A percentile compares a stretch with the other conserved stretches of the same genome.
Evolutionary conservation across 2,888 invertebrate species (phyloP).

Genomic region (Ophion slaviceki): DNA sequence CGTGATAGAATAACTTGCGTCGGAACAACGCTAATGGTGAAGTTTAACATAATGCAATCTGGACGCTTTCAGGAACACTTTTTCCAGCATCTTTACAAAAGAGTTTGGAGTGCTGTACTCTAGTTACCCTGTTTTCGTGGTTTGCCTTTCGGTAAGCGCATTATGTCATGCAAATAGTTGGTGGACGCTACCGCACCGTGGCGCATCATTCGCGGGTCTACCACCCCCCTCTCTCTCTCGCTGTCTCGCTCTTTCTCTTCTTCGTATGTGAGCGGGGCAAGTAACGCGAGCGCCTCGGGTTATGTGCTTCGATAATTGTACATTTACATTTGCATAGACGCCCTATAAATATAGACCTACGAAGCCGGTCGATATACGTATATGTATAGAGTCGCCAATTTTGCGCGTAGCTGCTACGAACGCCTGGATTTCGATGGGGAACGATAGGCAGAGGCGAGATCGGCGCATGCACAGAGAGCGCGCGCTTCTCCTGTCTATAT

Average conservation of each 20-base stretch:
- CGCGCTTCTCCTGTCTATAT: constrained; percentile 43
- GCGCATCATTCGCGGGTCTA: background rate
- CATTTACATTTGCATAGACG: constrained; percentile 42
- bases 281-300: constrained; percentile 22
- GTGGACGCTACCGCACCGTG: constrained; percentile 22
- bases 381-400: constrained; percentile 3
- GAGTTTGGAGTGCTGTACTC: no score
- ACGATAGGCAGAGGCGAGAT: constrained; percentile 10
- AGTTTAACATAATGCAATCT: no score
- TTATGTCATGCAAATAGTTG: background rate
- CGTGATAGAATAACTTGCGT: no score
- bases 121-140: no score
- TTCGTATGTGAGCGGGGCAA: background rate
- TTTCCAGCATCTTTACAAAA: no score
- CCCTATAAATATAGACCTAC: constrained; percentile 7
- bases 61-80: no score
- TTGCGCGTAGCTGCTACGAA: background rate
- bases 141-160: background rate
- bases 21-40: no score
- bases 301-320: constrained; percentile 49
- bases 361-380: background rate
- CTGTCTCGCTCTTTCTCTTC: background rate
- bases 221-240: background rate
- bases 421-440: constrained; percentile 14
- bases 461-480: constrained; percentile 17